Conservation (phyloP, 2,797 vertebrate genomes). For the Syngnathus rostellatus region DNA sequence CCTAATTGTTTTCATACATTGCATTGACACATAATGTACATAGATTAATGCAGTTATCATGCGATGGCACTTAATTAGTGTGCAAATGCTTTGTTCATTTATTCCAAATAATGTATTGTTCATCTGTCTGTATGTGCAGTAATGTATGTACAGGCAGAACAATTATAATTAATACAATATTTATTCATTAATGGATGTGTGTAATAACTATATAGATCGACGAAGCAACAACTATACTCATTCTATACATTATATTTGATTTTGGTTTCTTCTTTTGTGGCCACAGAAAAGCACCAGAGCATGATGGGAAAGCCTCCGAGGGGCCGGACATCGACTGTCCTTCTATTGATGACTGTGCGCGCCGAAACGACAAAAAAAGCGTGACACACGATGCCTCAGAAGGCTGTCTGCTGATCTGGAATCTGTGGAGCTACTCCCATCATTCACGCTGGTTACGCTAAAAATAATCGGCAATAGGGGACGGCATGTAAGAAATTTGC, state of each 20-base stretch:
- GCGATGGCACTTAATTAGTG: no score
- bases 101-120: no score
- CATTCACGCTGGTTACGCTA: conserved; percentile 2
- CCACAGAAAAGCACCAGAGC: neutral
- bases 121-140: no score
- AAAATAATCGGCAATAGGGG: neutral
- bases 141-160: no score
- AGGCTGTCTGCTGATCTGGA: conserved; percentile 21
- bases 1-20: no score
- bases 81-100: no score
- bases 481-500: neutral
- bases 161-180: no score
- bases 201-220: no score
- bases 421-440: conserved; percentile 17
- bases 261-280: conserved; percentile 39
- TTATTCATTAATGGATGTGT: no score
- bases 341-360: conserved; percentile 6
- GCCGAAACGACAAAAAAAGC: neutral
- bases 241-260: conserved; percentile 26
- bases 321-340: neutral
- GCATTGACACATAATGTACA: no score
- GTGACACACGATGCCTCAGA: conserved; percentile 44
- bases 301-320: neutral
- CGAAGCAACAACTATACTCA: neutral
- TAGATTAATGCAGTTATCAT: no score